phyloP scores from a whole-genome alignment of 2,797 vertebrate genomes.

The Danio aesculapii region DNA sequence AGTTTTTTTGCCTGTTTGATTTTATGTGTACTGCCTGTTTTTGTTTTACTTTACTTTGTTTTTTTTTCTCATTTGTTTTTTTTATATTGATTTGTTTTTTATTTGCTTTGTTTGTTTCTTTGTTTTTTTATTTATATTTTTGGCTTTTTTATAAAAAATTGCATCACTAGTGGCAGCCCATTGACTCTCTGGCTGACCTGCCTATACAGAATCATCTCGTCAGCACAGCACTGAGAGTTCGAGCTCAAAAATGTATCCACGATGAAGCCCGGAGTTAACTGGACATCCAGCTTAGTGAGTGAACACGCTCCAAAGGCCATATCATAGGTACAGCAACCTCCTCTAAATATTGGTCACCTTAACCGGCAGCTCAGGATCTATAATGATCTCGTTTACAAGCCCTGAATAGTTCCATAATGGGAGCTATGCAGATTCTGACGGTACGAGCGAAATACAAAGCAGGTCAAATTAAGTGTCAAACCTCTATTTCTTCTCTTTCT shows the following conservation, averaged over 20 bases:
- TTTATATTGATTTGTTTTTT: too few relatives aligned
- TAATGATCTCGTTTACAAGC: constrained; percentile 16
- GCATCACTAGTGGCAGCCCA: constrained; percentile 1
- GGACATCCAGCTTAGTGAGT: neutral
- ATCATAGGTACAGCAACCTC: constrained; percentile 1
- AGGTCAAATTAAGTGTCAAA: constrained; percentile 48
- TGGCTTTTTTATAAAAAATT: too few relatives aligned
- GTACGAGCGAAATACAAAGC: constrained; percentile 22
- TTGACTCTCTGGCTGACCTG: neutral
- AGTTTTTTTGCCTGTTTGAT: too few relatives aligned
- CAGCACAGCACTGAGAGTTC: neutral
- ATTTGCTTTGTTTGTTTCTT: constrained; percentile 37
- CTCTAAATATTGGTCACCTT: neutral
- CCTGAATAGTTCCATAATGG: constrained; percentile 17
- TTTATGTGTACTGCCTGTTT: too few relatives aligned
- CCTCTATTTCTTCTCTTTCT: constrained; percentile 36
- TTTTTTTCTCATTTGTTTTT: too few relatives aligned
- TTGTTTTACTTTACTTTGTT: too few relatives aligned
- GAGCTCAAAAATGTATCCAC: neutral
- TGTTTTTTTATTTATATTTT: too few relatives aligned
- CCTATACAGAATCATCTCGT: too few relatives aligned
- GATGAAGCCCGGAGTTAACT: neutral
- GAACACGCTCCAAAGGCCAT: neutral
- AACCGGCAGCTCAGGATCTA: neutral
- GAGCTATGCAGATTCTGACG: constrained; percentile 21